Conservation (phyloP, 2,113 vertebrate species). For the Chamaea fasciata region DNA sequence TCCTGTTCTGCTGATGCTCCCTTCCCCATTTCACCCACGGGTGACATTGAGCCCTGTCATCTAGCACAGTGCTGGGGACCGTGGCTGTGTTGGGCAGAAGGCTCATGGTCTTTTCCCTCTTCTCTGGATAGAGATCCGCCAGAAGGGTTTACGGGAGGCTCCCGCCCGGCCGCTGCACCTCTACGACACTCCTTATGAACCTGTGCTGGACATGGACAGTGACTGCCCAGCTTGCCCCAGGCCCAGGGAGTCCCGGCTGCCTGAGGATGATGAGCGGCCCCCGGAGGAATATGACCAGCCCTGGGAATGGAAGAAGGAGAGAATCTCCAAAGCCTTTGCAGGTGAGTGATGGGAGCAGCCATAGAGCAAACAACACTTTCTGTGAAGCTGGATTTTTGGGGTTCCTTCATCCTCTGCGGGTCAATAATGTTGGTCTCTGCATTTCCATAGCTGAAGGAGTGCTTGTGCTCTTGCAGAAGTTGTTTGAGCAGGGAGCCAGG, state of each 20-base stretch:
- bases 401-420: background rate
- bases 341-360: slow-evolving; percentile 68
- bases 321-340: slow-evolving; percentile 95
- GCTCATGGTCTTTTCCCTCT: background rate
- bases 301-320: slow-evolving; percentile 98
- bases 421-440: background rate
- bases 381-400: background rate
- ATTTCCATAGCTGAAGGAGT: rapidly evolving
- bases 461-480: background rate
- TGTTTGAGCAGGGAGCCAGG: background rate
- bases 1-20: background rate
- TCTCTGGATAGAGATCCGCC: slow-evolving; percentile 71
- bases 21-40: rapidly evolving
- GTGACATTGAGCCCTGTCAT: background rate
- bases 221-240: slow-evolving; percentile 66
- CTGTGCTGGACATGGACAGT: slow-evolving; percentile 72
- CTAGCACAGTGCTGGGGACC: background rate
- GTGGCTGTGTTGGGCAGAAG: background rate
- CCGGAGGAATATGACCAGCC: slow-evolving; percentile 98
- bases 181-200: slow-evolving; percentile 93
- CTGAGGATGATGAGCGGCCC: slow-evolving; percentile 91
- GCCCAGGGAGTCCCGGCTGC: slow-evolving; percentile 87
- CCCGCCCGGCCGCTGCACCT: slow-evolving; percentile 72
- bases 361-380: background rate
- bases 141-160: slow-evolving; percentile 70